phyloP scores from a whole-genome alignment of 1,140 invertebrate genomes.

The Amyelois transitella region DNA sequence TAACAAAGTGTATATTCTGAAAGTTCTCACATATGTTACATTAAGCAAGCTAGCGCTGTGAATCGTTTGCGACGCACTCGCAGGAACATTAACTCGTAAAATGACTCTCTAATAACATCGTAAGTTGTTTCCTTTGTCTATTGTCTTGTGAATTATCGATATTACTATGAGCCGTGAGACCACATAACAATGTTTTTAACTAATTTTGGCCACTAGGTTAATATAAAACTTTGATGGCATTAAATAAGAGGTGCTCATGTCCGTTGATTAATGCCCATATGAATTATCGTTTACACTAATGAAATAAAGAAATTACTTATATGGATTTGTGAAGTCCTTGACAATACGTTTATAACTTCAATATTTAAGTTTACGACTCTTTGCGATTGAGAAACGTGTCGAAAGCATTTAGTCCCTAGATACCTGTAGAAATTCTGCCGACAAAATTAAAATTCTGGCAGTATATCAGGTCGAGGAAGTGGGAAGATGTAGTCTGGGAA shows the following conservation, averaged over 20 bases:
- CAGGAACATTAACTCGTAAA: constrained; percentile 7
- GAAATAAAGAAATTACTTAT: too few relatives aligned
- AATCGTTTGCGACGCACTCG: constrained; percentile 1
- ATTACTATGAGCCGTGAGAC: neutral
- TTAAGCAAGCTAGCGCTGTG: constrained; percentile 27
- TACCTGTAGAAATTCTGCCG: constrained; percentile 1
- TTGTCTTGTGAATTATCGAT: constrained; percentile 7
- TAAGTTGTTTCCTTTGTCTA: constrained; percentile 15
- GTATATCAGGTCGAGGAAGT: too few relatives aligned
- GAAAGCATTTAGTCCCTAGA: constrained; percentile 35
- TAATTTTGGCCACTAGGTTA: neutral
- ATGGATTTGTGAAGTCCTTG: constrained; percentile 46
- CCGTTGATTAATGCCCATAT: too few relatives aligned
- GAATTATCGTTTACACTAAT: too few relatives aligned
- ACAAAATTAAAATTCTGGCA: constrained; percentile 19
- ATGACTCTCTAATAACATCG: constrained; percentile 9
- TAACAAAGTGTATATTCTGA: constrained; percentile 60
- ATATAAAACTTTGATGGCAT: neutral
- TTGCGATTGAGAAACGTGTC: constrained; percentile 47
- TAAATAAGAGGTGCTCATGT: neutral
- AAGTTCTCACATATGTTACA: constrained; percentile 54
- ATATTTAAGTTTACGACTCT: constrained; percentile 57
- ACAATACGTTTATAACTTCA: constrained; percentile 57
- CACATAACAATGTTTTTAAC: constrained; percentile 1
- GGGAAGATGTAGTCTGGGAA: too few relatives aligned